A percentile compares a stretch with the other conserved stretches of the same genome.
These are phyloP conservation scores for Chionis minor DNA, from an alignment of 2,113 vertebrate species.

Conservation along the genomic window DNA sequence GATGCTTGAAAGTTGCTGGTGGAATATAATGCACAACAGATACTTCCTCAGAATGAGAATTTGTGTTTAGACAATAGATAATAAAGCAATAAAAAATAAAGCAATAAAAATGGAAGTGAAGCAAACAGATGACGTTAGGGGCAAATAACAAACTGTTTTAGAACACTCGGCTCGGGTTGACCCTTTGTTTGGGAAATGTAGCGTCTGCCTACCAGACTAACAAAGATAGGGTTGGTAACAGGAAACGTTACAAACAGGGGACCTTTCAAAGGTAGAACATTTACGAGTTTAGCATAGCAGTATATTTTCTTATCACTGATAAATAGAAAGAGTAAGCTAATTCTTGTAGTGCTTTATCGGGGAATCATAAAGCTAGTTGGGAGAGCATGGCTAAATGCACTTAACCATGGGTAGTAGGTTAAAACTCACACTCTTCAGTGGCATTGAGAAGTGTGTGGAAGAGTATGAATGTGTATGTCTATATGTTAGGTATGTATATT, in stretches of 20 bases:
- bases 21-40: background rate
- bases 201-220: background rate
- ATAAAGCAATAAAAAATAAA: background rate
- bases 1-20: background rate
- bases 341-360: background rate
- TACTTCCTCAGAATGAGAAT: background rate
- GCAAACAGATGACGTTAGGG: background rate
- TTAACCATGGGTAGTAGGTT: rapidly evolving
- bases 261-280: background rate
- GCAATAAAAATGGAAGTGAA: background rate
- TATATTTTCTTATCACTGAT: background rate
- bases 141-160: background rate
- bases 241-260: background rate
- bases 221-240: background rate
- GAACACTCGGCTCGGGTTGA: background rate
- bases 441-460: background rate
- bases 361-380: background rate
- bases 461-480: background rate
- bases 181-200: background rate
- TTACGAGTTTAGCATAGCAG: rapidly evolving
- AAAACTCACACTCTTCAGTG: background rate
- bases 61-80: background rate
- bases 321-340: background rate
- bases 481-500: background rate
- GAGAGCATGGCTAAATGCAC: background rate